Evolutionary conservation across 2,888 invertebrate genomes (phyloP), one percentile per base, ranked within the genome.

Genomic region (Cheilosia impressa): DNA sequence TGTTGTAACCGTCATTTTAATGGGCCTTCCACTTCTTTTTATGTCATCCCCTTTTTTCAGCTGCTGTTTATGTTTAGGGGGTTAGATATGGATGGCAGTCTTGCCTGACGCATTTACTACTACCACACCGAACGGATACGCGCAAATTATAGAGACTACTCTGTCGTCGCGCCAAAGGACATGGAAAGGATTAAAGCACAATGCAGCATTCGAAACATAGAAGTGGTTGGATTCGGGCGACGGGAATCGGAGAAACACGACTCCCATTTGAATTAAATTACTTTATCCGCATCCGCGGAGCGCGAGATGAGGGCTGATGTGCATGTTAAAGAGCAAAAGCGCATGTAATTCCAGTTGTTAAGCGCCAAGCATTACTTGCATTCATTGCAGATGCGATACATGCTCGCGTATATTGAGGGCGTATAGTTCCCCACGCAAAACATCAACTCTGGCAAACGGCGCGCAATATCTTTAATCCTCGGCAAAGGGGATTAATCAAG

Each of bases 91-190:
- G 50, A 34, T 52, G 27, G 45, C 17, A 79, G 43, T 34, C 10
- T 57, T 62, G 69, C 57, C 52, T 34, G 38, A 76, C 75, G 66
- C 65, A 77, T 52, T 50, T 41, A 15, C 27, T 22, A 2, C 55
- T 9, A 9, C 31, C 62, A 45, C 43, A 43, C 50, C 17, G 27
- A 73, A 57, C 22, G 69, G 65, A 75, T 66, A 69, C 71, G 75
- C 66, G 80, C 66, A 80, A 79, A 84, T 80, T 75, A 83, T 73
- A 84, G 79, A 84, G 84, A 84, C 75, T 84, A 79, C 79, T 75
- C 69, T 75, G 79, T 71, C 79, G 69, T 75, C 84, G 19, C 43
- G 53, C 22, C 10, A 19, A 24, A 24, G 66, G 45, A 62, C 34
- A 13, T 24, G n/a, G 22, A 65, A 65, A 27, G 75, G 60, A 80